These are phyloP conservation scores for Paedocypris sp. DNA, from an alignment of 2,113 vertebrate species.

Conservation along the genomic window DNA sequence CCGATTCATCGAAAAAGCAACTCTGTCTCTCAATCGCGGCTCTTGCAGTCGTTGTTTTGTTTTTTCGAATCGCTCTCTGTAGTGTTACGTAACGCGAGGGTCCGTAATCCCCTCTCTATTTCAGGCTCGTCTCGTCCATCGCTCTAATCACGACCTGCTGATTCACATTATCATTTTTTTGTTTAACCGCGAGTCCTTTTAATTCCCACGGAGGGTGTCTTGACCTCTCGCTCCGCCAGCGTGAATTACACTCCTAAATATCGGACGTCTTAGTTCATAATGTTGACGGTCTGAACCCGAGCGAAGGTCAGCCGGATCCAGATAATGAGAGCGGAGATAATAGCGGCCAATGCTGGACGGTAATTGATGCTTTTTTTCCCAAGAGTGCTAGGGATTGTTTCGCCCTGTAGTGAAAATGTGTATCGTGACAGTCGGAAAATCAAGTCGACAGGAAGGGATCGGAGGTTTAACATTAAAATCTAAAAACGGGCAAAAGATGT, in stretches of 20 bases:
- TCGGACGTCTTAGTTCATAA: not conserved
- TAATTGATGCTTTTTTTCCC: constrained; percentile 21
- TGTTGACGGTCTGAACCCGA: not conserved
- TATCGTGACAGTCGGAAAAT: not conserved
- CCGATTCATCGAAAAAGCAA: no score
- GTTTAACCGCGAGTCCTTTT: constrained; percentile 11
- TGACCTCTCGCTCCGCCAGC: not conserved
- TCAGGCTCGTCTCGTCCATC: constrained; percentile 30
- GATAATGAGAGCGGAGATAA: not conserved
- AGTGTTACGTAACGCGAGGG: constrained; percentile 8
- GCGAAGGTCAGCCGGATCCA: not conserved
- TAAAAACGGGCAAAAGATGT: no score
- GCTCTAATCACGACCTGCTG: constrained; percentile 8
- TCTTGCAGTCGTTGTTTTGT: no score
- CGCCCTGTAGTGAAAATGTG: not conserved
- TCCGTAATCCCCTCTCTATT: constrained; percentile 24
- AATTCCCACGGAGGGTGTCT: not conserved
- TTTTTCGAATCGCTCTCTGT: not conserved
- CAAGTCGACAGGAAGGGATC: no score
- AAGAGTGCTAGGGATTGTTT: constrained; percentile 1
- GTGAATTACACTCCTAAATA: not conserved
- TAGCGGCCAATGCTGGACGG: not conserved
- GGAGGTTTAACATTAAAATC: no score
- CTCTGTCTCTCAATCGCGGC: no score
- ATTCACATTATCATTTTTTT: not conserved